phyloP scores from a whole-genome alignment of 2,888 invertebrate genomes.

The Philopedon plagiatum region DNA sequence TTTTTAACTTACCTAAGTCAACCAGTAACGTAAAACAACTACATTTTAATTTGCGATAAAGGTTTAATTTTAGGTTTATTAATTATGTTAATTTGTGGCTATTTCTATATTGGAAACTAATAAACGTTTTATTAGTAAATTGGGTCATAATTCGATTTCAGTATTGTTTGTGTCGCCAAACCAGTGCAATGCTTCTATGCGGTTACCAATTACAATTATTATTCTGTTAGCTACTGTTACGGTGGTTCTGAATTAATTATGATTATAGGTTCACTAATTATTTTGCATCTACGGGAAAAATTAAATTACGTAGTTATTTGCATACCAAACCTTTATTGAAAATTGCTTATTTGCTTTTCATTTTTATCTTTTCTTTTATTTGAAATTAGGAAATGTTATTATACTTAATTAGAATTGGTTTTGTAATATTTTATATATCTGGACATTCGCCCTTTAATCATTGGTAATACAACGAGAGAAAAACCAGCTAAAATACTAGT shows the following conservation, averaged over 20 bases:
- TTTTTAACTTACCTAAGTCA: slow-evolving; percentile 24
- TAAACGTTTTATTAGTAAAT: slow-evolving; percentile 47
- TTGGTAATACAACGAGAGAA: too few relatives aligned
- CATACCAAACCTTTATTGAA: not conserved
- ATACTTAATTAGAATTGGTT: too few relatives aligned
- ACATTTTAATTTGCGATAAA: slow-evolving; percentile 44
- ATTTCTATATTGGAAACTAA: slow-evolving; percentile 37
- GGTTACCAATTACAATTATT: slow-evolving; percentile 33
- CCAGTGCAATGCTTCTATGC: slow-evolving; percentile 10
- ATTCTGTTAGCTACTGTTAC: slow-evolving; percentile 21
- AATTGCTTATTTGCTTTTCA: too few relatives aligned
- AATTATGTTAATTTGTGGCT: slow-evolving; percentile 41
- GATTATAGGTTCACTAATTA: slow-evolving; percentile 8
- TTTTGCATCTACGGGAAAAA: not conserved
- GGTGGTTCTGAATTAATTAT: slow-evolving; percentile 25
- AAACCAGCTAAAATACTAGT: too few relatives aligned
- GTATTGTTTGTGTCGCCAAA: slow-evolving; percentile 27
- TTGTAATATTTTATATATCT: too few relatives aligned
- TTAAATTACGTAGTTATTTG: not conserved
- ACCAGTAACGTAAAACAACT: slow-evolving; percentile 43
- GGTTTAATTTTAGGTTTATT: slow-evolving; percentile 40
- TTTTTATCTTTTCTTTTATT: too few relatives aligned
- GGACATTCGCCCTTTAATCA: too few relatives aligned
- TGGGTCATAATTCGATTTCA: slow-evolving; percentile 41
- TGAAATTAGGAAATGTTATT: too few relatives aligned